A percentile compares a stretch with the other conserved stretches of the same genome.
These are phyloP conservation scores for Spongilla lacustris DNA, from an alignment of 37 sponge, comb jelly and placozoan species.

Conservation along the genomic window DNA sequence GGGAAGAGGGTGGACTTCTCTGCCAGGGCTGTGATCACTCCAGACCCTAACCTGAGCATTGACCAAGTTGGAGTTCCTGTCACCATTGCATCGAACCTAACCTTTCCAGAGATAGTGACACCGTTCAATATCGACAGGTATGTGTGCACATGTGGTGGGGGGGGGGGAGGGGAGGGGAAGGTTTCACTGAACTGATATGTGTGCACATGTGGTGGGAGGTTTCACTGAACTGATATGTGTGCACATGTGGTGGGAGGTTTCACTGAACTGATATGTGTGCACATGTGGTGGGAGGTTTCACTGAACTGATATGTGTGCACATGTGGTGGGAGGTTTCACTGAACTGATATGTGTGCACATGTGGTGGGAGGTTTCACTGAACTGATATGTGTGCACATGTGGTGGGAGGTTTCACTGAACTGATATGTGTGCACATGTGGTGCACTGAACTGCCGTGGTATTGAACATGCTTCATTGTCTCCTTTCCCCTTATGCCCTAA, in stretches of 20 bases:
- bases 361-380: too few species aligned
- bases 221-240: too few species aligned
- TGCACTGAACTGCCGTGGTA: too few species aligned
- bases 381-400: not conserved
- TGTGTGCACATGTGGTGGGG: not conserved
- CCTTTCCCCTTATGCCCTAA: not conserved
- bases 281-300: not conserved
- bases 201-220: not conserved
- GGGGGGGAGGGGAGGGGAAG: not conserved
- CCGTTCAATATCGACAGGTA: constrained; percentile 98
- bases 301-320: not conserved
- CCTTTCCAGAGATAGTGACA: constrained; percentile 97
- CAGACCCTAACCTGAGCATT: constrained; percentile 95
- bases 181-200: too few species aligned
- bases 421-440: too few species aligned
- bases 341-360: too few species aligned
- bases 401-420: too few species aligned
- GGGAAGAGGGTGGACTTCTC: constrained; percentile 99
- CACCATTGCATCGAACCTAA: constrained; percentile 96
- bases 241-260: too few species aligned
- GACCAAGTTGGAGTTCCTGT: constrained; percentile 98
- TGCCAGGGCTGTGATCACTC: constrained; percentile 98
- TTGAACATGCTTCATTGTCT: constrained; percentile 4
- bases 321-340: too few species aligned
- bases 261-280: too few species aligned